Evolutionary conservation across 2,797 vertebrate species (phyloP), one percentile per base, ranked within the genome.

Genomic region (Lepus townsendii): DNA sequence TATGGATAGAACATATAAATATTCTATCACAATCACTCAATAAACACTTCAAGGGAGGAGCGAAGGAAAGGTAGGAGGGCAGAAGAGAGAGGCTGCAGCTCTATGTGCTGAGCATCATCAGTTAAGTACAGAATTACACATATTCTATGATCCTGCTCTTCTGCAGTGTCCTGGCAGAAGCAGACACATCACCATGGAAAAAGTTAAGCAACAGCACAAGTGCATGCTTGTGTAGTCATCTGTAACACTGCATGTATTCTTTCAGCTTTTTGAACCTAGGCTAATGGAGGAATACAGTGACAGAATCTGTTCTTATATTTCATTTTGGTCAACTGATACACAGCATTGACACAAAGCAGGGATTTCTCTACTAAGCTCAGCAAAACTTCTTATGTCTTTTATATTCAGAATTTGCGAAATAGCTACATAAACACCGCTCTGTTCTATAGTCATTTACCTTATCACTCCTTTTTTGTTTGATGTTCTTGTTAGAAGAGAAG

Each of bases 331-430:
- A 85, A 65, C 57, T 84, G 57, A 83, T 54, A 30, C 68, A 72
- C 50, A 50, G 12, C 42, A 83, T 26, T 85, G 26, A 57, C 88
- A 62, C 42, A 88, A 68, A 75, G 69, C 30, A 93, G 54, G 38
- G 13, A 66, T 88, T 78, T 42, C 72, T 77, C 63, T 69, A 3
- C 60, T 62, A 75, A 77, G 68, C 38, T 87, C 50, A 77, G 42
- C 52, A 78, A 91, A 95, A 79, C 65, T 24, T 78, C 54, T 0
- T 77, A 66, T 84, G 72, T 87, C 90, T 91, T 89, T 68, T 71
- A 77, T 75, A 83, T 83, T 91, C 86, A 47, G n/a, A 69, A 83
- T 83, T 57, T 91, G 50, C 85, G 20, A 69, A 93, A 42, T 68
- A 68, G 26, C 54, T 88, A 65, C 19, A 77, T 52, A 88, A 92